Evolutionary conservation across 2,113 vertebrate species (phyloP).

Genomic region (Lethenteron reissneri): DNA sequence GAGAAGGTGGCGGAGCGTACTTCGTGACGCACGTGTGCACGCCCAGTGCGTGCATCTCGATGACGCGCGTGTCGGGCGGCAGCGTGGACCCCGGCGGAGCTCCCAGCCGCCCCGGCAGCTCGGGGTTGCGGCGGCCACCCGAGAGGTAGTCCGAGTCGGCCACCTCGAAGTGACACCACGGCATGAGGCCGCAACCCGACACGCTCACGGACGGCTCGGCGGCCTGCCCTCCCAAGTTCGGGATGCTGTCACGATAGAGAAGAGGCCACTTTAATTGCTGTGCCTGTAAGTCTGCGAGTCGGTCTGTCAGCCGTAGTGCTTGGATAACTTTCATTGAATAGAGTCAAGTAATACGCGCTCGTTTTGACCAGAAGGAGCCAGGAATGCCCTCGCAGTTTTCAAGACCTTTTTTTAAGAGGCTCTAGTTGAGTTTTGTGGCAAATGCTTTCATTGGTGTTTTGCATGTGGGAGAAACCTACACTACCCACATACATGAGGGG

Average conservation of each 20-base stretch:
- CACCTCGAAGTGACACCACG: constrained; percentile 48
- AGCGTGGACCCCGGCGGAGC: constrained; percentile 14
- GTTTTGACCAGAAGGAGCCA: too few relatives aligned
- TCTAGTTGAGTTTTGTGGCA: too few relatives aligned
- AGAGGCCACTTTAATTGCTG: neutral
- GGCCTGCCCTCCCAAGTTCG: constrained; percentile 28
- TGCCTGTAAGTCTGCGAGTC: too few relatives aligned
- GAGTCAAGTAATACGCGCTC: too few relatives aligned
- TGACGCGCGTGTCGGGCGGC: constrained; percentile 30
- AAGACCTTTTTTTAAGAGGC: too few relatives aligned
- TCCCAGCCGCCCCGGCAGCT: constrained; percentile 16
- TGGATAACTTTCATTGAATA: too few relatives aligned
- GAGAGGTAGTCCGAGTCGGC: constrained; percentile 48
- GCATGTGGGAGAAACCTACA: too few relatives aligned
- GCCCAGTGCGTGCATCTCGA: constrained; percentile 41
- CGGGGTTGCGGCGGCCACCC: constrained; percentile 15
- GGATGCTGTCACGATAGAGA: constrained; percentile 26
- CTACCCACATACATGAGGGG: too few relatives aligned
- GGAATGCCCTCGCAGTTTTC: too few relatives aligned
- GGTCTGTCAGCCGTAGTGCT: too few relatives aligned
- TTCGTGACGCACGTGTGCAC: constrained; percentile 20
- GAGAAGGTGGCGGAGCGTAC: constrained; percentile 16
- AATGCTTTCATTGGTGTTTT: too few relatives aligned
- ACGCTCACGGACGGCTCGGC: constrained; percentile 24
- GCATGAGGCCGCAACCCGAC: constrained; percentile 33